Base-by-base conservation (phyloP, 2,888 invertebrate genomes). In the Tridacna crocea region DNA sequence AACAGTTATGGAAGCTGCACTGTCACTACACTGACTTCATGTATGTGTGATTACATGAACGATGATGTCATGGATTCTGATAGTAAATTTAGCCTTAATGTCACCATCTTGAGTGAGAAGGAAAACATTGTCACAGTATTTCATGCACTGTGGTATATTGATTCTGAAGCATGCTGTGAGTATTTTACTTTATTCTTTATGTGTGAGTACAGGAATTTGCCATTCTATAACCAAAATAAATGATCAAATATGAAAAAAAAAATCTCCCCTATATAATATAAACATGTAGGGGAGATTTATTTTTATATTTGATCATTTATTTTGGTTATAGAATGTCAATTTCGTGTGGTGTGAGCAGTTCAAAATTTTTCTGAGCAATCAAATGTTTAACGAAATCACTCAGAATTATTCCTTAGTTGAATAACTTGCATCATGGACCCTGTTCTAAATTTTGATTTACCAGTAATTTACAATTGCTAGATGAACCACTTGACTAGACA, bases 131-230 rank as follows among this genome's bases (percentile, higher is more conserved):
- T 17, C 4, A 27, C 46, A 22, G 48, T 76, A 0, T 80, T 55
- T 26, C 70, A 47, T 6, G 61, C 36, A 15, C 60, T 17, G 0
- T 79, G 70, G 68, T 19, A 51, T 6, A 72, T 80, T 15, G 68
- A 80, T 27, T 76, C 80, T 4, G 80, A 72, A 8, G 55, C 22
- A 24, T 80, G 80, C n/a, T 66, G 80, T 80, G 76, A 73, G 80
- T 66, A 46, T 36, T 27, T 70, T 46, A 36, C 36, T 4, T 36
- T 36, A 36, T 36, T 36, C 3, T 36, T 36, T 36, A 4, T 36
- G n/a, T n/a, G n/a, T n/a, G n/a, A n/a, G n/a, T n/a, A n/a, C n/a
- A n/a, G n/a, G n/a, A n/a, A n/a, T n/a, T n/a, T n/a, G n/a, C n/a
- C n/a, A n/a, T n/a, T n/a, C n/a, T n/a, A n/a, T n/a, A n/a, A n/a